Percentiles rank a stretch among this genome's conserved stretches.
Conservation (phyloP, 2,113 vertebrate genomes). For the Tricholaema leucomelas region DNA sequence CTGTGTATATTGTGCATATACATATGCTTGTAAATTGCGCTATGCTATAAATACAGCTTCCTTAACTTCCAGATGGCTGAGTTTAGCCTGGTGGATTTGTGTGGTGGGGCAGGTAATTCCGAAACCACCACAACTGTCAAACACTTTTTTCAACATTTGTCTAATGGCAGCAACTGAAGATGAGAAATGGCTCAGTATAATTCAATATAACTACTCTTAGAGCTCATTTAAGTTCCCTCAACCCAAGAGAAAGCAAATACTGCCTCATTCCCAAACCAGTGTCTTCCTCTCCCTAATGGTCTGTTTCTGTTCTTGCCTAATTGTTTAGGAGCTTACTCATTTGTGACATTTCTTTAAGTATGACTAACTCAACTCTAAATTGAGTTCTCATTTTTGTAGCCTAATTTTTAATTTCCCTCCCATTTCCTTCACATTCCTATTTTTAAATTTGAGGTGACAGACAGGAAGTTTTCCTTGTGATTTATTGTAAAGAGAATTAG, state of each 20-base stretch:
- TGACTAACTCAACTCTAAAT: neutral
- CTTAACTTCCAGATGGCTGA: too few relatives aligned
- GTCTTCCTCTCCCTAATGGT: neutral
- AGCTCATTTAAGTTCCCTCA: neutral
- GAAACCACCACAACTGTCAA: too few relatives aligned
- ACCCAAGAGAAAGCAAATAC: neutral
- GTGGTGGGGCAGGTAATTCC: too few relatives aligned
- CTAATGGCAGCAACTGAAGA: neutral
- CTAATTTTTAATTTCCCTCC: neutral
- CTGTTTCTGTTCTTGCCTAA: neutral
- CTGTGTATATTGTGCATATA: too few relatives aligned
- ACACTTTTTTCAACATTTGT: neutral
- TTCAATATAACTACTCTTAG: neutral
- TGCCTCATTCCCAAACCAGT: neutral
- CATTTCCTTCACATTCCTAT: neutral
- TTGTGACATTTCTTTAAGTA: neutral
- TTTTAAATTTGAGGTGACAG: constrained; percentile 6
- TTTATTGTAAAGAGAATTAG: constrained; percentile 4
- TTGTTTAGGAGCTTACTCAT: neutral
- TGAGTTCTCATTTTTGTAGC: neutral
- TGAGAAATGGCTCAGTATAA: neutral
- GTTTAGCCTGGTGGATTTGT: too few relatives aligned
- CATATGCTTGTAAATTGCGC: too few relatives aligned
- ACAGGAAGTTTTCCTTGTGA: neutral
- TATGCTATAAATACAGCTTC: too few relatives aligned